These are phyloP conservation scores for Miichthys miiuy DNA, from an alignment of 2,797 vertebrate genomes.

Conservation along the genomic window DNA sequence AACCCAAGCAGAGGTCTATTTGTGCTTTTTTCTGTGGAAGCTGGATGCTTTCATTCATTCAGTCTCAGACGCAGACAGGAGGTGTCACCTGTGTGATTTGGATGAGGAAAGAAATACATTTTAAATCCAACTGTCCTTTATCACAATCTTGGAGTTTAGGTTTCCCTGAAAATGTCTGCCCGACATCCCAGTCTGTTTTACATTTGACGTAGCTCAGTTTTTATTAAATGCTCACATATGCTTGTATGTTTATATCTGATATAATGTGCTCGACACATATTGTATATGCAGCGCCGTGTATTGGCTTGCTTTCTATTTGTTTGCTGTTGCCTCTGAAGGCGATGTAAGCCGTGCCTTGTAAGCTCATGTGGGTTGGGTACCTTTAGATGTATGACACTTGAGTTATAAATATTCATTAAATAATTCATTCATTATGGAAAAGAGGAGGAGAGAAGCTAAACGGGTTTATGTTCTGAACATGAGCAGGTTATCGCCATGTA, in stretches of 20 bases:
- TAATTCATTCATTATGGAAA: slow-evolving; percentile 12
- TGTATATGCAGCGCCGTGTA: too few relatives aligned
- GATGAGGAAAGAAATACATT: slow-evolving; percentile 14
- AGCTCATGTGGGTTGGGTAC: background rate
- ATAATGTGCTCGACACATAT: background rate
- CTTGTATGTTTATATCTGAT: background rate
- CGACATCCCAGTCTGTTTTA: background rate
- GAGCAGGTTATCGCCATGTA: background rate
- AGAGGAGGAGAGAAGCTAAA: slow-evolving; percentile 26
- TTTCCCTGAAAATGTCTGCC: slow-evolving; percentile 1
- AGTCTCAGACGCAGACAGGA: background rate
- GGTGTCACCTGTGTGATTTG: slow-evolving; percentile 10
- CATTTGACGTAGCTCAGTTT: background rate
- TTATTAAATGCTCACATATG: background rate
- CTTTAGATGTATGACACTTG: slow-evolving; percentile 12
- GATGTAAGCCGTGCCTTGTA: background rate
- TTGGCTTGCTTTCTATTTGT: background rate
- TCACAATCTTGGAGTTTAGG: background rate
- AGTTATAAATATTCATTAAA: slow-evolving; percentile 18
- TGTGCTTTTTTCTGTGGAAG: background rate
- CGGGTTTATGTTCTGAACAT: slow-evolving; percentile 15
- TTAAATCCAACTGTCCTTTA: background rate
- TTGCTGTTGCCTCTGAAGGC: background rate
- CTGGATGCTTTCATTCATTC: too few relatives aligned
- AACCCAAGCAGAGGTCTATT: slow-evolving; percentile 10